Conservation (phyloP, 1,140 invertebrate species). For the Drosophila ironensis region DNA sequence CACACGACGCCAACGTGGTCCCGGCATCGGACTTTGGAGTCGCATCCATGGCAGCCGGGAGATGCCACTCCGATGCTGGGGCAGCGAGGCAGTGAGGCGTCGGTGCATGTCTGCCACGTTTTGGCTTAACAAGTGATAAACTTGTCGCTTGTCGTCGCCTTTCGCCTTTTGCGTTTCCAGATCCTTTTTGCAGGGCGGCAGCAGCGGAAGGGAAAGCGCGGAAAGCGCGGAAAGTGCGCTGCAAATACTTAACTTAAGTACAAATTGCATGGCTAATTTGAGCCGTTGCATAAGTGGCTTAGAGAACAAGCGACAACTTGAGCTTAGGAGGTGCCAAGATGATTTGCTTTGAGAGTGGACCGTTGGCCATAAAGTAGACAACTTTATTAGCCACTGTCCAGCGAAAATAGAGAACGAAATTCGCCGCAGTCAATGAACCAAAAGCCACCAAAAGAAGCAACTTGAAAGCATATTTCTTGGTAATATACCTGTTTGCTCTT, state of each 20-base stretch:
- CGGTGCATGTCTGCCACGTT: constrained; percentile 49
- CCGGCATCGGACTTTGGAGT: constrained; percentile 20
- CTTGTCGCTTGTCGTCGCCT: constrained; percentile 60
- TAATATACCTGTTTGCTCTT: neutral
- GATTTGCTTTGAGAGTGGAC: constrained; percentile 42
- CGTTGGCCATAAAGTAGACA: constrained; percentile 45
- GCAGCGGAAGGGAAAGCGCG: too few relatives aligned
- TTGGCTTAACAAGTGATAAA: constrained; percentile 65
- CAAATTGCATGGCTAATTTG: constrained; percentile 79
- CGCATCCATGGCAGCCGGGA: too few relatives aligned
- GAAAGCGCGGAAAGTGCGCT: too few relatives aligned
- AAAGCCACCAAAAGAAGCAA: neutral
- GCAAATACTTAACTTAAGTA: constrained; percentile 74
- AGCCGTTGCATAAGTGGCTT: constrained; percentile 62
- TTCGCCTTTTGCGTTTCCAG: too few relatives aligned
- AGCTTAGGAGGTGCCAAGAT: constrained; percentile 32
- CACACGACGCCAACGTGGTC: constrained; percentile 45
- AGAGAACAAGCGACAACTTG: constrained; percentile 33
- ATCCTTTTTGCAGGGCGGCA: too few relatives aligned
- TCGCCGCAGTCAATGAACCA: constrained; percentile 12
- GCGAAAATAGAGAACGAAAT: constrained; percentile 4
- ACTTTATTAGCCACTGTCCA: constrained; percentile 42
- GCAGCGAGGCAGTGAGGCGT: too few relatives aligned
- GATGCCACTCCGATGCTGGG: too few relatives aligned
- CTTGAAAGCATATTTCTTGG: neutral